Percentiles rank a stretch among this genome's conserved stretches.
These are phyloP conservation scores for Hedya salicella DNA, from an alignment of 2,888 invertebrate species.

Conservation along the genomic window DNA sequence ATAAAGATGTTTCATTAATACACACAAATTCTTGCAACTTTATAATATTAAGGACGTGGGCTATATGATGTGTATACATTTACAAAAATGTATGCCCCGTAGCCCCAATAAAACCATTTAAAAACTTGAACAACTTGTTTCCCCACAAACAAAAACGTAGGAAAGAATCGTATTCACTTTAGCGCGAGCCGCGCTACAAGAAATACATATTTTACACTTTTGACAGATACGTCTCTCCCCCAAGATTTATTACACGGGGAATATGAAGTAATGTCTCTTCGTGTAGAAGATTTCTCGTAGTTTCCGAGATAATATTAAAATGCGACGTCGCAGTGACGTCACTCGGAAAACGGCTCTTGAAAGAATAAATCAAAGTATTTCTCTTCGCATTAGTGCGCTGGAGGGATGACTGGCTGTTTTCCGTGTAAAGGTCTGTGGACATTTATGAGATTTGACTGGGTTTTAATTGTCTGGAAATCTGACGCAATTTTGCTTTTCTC, in stretches of 20 bases:
- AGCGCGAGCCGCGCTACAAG: slow-evolving; percentile 66
- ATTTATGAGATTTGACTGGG: slow-evolving; percentile 4
- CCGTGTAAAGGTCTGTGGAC: slow-evolving; percentile 19
- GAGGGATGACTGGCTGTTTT: slow-evolving; percentile 40
- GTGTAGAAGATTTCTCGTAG: slow-evolving; percentile 67
- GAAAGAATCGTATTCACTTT: slow-evolving; percentile 65
- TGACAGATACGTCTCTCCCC: slow-evolving; percentile 80
- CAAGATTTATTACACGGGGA: slow-evolving; percentile 76
- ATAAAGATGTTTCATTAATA: no score
- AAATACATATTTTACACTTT: slow-evolving; percentile 83
- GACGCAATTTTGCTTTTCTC: no score
- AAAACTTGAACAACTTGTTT: slow-evolving; percentile 1
- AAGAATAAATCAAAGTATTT: slow-evolving; percentile 67
- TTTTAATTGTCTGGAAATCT: neutral
- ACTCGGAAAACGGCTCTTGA: slow-evolving; percentile 59
- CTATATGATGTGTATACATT: no score
- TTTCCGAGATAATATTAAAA: slow-evolving; percentile 71
- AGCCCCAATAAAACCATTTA: neutral
- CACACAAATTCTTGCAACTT: no score
- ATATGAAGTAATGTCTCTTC: slow-evolving; percentile 75
- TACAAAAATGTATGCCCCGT: no score
- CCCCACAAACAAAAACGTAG: slow-evolving; percentile 43
- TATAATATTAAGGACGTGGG: no score
- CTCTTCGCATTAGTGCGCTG: slow-evolving; percentile 43
- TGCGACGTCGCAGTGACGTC: slow-evolving; percentile 64